Base-by-base conservation (phyloP, 2,888 invertebrate species). In the Coelinius sp. region DNA sequence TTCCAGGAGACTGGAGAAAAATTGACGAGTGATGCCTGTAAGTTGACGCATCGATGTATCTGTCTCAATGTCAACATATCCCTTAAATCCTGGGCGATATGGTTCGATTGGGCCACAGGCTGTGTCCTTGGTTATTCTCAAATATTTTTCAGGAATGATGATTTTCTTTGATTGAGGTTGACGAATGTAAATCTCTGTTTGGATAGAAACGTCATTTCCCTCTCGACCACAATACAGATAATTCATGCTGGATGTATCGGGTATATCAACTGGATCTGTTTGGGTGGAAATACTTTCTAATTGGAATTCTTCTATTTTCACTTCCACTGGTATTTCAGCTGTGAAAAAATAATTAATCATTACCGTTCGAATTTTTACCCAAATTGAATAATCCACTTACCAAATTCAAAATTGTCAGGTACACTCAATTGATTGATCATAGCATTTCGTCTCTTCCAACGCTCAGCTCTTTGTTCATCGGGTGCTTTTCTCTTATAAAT, bases 1-100 rank as follows among this genome's bases (percentile, higher is more conserved):
- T 38, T 66, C 65, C 25, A 71, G 31, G 14, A 75, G 52, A 14
- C 68, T 27, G 12, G 62, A 6, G 24, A 73, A 75, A 10, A 49
- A n/a, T 0, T 31, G 7, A n/a, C 31, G 1, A 24, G 46, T 68
- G 7, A 73, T 65, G 56, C 73, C 59, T 14, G 68, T 59, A 20
- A 75, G 44, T 66, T 72, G 66, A 10, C 44, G 24, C 38, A 69
- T 14, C 8, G 53, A 65, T n/a, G 17, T 17, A 49, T 62, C 25
- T 56, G 59, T 17, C 52, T 38, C 31, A 6, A 64, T 64, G 5
- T 38, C 25, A 38, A 4, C n/a, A 38, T 49, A n/a, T 25, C 38
- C 49, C 10, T 31, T 41, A 38, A 64, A 64, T 52, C 25, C 64
- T 41, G 49, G 20, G 5, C 44, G 44, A 44, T 44, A 44, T 6